Evolutionary conservation across 2,888 invertebrate species (phyloP), one percentile per base, ranked within the genome.

Genomic region (Buathra laborator): DNA sequence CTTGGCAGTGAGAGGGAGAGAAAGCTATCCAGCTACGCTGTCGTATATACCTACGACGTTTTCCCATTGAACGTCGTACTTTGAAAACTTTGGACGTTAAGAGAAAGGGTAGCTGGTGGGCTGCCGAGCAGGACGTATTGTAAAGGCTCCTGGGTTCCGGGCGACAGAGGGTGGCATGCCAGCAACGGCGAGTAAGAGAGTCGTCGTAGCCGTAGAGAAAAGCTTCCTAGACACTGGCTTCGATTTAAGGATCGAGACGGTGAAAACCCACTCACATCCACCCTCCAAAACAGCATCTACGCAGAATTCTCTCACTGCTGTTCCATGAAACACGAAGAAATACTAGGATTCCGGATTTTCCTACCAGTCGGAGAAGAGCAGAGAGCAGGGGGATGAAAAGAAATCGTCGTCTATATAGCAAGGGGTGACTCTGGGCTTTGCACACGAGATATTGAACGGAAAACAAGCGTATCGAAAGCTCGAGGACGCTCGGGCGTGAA

Each of bases 11-110:
- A 81, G 77, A 83, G 67, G 71, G 81, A 66, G 78, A 68, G 59
- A 81, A 67, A 79, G 70, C 48, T 78, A 32, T 46, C 53, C 51
- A 56, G 74, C 64, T 67, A 46, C 76, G 62, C 76, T 78, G 84
- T 83, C 82, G 84, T 88, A 87, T 85, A 87, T 88, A 87, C 84
- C 87, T 85, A 87, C 89, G 90, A 90, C 90, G 90, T 87, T 89
- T 89, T 88, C 88, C 91, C 90, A 92, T 92, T 92, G 91, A 93
- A 92, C 90, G 92, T 92, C 91, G 92, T 91, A 93, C 92, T 92
- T 93, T 93, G 93, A 93, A 93, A 94, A 94, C 93, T 94, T 93
- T 92, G 91, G 90, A 93, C 92, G 92, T 93, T 93, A 93, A 93
- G 92, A 92, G 93, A 93, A 93, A 92, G 93, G 92, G 92, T 91